Percentiles rank a stretch among this genome's conserved stretches.
Evolutionary conservation across 2,888 invertebrate species (phyloP).

Genomic region (Alloscopus bannaensis): DNA sequence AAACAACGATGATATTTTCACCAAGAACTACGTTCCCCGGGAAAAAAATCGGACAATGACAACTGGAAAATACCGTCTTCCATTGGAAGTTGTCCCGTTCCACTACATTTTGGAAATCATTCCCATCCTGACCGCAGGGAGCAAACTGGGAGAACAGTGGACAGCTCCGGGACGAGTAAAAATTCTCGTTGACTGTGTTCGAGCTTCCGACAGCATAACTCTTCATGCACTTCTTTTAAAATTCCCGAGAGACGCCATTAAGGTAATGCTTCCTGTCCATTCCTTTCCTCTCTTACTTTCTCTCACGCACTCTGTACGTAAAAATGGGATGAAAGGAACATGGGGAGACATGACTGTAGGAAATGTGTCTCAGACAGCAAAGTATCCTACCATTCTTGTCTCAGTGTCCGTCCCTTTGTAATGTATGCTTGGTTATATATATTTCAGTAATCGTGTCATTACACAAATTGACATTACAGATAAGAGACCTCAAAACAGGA

Average conservation of each 20-base stretch:
- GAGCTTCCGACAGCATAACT: constrained; percentile 50
- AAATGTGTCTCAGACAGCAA: neutral
- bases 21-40: constrained; percentile 34
- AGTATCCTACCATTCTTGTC: neutral
- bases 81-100: constrained; percentile 60
- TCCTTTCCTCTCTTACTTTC: constrained; percentile 3
- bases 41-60: constrained; percentile 34
- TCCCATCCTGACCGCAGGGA: constrained; percentile 46
- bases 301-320: neutral
- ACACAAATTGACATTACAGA: constrained; percentile 54
- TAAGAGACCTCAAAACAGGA: constrained; percentile 54
- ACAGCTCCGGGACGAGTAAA: constrained; percentile 65
- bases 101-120: constrained; percentile 59
- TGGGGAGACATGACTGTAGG: neutral
- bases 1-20: constrained; percentile 41
- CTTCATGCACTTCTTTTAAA: constrained; percentile 59
- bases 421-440: too few relatives aligned
- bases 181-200: constrained; percentile 61
- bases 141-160: constrained; percentile 56
- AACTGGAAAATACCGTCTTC: constrained; percentile 46
- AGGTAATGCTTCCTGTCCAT: constrained; percentile 49
- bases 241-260: constrained; percentile 53
- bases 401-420: too few relatives aligned
- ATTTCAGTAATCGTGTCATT: constrained; percentile 56
- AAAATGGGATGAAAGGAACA: neutral